Evolutionary conservation across 2,113 vertebrate genomes (phyloP).

Genomic region (Triplophysa siluroides): DNA sequence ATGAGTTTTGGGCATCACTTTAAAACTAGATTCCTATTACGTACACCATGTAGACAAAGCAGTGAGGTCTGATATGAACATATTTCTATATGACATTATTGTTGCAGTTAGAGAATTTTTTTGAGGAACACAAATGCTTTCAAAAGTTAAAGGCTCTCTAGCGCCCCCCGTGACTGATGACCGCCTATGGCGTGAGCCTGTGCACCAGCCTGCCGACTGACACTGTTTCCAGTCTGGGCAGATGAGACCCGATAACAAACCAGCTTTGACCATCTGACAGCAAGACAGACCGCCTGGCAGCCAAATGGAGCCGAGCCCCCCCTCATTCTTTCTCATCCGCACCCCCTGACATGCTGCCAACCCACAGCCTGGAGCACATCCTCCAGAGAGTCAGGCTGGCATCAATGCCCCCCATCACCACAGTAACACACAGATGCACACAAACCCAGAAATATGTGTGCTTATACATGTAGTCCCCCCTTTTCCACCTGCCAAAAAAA

Average conservation of each 20-base stretch:
- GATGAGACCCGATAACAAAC: constrained; percentile 70
- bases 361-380: constrained; percentile 17
- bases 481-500: constrained; percentile 6
- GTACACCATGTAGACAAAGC: background rate
- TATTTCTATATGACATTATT: background rate
- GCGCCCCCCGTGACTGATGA: constrained; percentile 56
- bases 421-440: background rate
- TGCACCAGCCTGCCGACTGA: constrained; percentile 61
- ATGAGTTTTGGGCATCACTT: too few species aligned
- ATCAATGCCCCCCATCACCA: constrained; percentile 21
- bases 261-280: constrained; percentile 71
- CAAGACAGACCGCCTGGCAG: constrained; percentile 64
- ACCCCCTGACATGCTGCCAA: constrained; percentile 42
- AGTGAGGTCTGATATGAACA: background rate
- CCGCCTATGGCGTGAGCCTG: constrained; percentile 43
- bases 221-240: constrained; percentile 64
- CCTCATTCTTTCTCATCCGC: constrained; percentile 31
- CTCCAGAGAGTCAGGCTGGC: constrained; percentile 32
- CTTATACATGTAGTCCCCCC: background rate
- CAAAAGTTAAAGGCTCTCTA: constrained; percentile 35
- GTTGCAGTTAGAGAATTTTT: background rate
- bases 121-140: background rate
- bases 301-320: constrained; percentile 35
- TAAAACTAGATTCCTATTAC: too few species aligned
- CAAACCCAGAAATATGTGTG: background rate